phyloP scores from a whole-genome alignment of 2,888 invertebrate genomes.

The Cremastinae sp. region DNA sequence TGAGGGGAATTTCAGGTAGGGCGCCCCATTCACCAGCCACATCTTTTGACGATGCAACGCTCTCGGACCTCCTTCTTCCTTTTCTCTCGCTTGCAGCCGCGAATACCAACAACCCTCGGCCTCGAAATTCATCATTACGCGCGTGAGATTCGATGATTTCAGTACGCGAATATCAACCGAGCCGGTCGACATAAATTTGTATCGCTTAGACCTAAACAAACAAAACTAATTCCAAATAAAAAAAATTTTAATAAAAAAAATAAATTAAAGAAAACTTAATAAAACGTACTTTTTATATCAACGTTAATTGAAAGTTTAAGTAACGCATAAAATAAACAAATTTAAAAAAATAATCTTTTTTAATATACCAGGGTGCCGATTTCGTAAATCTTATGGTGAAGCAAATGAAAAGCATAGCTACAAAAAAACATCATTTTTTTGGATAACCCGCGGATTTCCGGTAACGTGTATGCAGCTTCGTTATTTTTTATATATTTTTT shows the following conservation, averaged over 20 bases:
- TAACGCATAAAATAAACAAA: not conserved
- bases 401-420: not conserved
- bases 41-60: constrained; percentile 49
- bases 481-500: too few relatives aligned
- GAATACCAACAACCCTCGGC: not conserved
- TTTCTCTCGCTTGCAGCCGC: constrained; percentile 1
- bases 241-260: too few relatives aligned
- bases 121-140: constrained; percentile 21
- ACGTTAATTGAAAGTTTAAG: too few relatives aligned
- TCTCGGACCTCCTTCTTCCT: constrained; percentile 58
- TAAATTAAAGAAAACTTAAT: too few relatives aligned
- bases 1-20: constrained; percentile 75
- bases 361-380: not conserved
- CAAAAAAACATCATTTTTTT: not conserved
- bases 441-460: constrained; percentile 34
- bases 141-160: constrained; percentile 48
- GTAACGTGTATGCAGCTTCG: constrained; percentile 14
- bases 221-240: too few relatives aligned
- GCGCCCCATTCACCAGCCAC: constrained; percentile 71
- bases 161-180: constrained; percentile 57
- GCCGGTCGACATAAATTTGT: constrained; percentile 45
- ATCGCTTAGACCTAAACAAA: not conserved
- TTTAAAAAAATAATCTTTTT: too few relatives aligned
- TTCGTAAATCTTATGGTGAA: not conserved
- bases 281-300: too few relatives aligned